Percentiles rank a stretch among this genome's conserved stretches.
Conservation (phyloP, 2,888 invertebrate genomes). For the Chaitophorus viminalis region DNA sequence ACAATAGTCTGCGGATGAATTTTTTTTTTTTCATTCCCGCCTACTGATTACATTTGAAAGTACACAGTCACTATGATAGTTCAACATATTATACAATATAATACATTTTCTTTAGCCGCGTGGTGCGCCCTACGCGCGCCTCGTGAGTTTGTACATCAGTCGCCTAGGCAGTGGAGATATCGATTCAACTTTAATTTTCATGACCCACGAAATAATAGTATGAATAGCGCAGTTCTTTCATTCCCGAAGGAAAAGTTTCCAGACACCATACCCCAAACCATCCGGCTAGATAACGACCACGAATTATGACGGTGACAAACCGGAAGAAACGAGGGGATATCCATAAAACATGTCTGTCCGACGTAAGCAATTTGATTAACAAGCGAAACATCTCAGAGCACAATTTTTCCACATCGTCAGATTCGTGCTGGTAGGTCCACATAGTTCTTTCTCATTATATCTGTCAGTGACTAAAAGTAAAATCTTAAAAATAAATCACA, state of each 20-base stretch:
- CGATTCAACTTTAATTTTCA: slow-evolving; percentile 55
- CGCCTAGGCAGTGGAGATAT: slow-evolving; percentile 53
- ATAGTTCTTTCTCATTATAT: background rate
- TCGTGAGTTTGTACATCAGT: slow-evolving; percentile 36
- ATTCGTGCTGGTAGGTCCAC: background rate
- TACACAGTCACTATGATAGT: background rate
- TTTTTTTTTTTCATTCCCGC: too few species aligned
- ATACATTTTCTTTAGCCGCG: slow-evolving; percentile 4
- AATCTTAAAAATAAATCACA: background rate
- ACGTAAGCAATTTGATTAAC: slow-evolving; percentile 15
- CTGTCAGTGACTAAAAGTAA: background rate
- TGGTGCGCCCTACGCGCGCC: slow-evolving; percentile 12
- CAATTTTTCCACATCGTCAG: background rate
- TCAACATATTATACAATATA: background rate
- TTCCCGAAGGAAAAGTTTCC: background rate
- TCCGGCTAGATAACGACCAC: background rate
- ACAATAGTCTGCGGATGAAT: too few species aligned
- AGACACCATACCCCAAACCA: background rate
- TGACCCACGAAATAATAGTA: slow-evolving; percentile 16
- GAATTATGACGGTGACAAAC: slow-evolving; percentile 40
- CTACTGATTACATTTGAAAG: too few species aligned
- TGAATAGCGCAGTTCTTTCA: background rate
- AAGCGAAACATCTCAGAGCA: background rate
- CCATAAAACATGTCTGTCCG: background rate
- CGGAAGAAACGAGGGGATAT: slow-evolving; percentile 38